Percentiles rank a stretch among this genome's conserved stretches.
phyloP scores from a whole-genome alignment of 2,113 vertebrate species.

The Petrocephalus zakoni region DNA sequence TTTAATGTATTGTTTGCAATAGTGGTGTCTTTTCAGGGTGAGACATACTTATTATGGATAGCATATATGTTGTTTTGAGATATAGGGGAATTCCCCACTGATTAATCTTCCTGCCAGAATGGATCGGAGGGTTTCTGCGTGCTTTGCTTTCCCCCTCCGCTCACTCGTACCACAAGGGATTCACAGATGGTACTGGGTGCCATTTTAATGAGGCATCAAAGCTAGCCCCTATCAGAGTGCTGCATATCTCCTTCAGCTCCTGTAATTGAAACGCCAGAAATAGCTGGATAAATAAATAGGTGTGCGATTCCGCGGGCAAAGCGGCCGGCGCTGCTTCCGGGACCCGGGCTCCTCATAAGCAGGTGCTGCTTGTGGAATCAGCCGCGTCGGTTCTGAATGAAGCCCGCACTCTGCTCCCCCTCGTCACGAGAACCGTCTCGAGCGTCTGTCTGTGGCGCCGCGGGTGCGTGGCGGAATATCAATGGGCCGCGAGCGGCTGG shows the following conservation, averaged over 20 bases:
- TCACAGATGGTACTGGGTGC: not conserved
- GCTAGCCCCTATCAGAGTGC: not conserved
- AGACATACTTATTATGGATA: conserved; percentile 4
- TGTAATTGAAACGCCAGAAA: conserved; percentile 16
- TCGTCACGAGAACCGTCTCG: not conserved
- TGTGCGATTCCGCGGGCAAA: not conserved
- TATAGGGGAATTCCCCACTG: not conserved
- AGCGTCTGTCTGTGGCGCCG: not conserved
- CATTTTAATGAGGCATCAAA: conserved; percentile 24
- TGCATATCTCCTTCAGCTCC: not conserved
- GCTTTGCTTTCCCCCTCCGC: not conserved
- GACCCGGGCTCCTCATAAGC: not conserved
- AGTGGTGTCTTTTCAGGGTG: not conserved
- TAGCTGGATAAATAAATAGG: not conserved
- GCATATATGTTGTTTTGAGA: not conserved
- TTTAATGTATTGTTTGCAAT: not conserved
- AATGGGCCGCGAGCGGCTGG: not conserved
- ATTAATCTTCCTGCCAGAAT: not conserved
- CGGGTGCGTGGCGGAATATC: not conserved
- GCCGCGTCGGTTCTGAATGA: not conserved
- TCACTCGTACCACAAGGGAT: not conserved
- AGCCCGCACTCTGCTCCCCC: not conserved
- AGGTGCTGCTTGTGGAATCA: not conserved
- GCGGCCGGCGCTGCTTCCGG: not conserved
- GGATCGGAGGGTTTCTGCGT: not conserved